These are phyloP conservation scores for Crocidura indochinensis DNA, from an alignment of 2,797 vertebrate species.

Conservation along the genomic window DNA sequence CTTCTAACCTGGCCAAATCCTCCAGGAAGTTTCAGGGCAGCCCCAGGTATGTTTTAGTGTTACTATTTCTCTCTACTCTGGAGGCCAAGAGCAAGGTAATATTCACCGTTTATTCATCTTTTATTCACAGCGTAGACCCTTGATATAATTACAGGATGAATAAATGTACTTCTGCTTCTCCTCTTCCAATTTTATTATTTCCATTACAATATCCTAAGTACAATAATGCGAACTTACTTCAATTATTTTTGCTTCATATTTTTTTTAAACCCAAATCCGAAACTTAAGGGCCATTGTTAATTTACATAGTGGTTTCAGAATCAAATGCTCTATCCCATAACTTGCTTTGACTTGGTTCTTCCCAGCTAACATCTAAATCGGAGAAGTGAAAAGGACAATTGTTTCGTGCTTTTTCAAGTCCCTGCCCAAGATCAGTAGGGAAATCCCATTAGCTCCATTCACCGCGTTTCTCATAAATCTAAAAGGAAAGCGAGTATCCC, in stretches of 20 bases:
- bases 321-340: slow-evolving; percentile 34
- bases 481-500: slow-evolving; percentile 84
- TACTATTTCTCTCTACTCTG: not conserved
- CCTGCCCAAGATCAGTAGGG: slow-evolving; percentile 85
- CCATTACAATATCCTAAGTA: slow-evolving; percentile 39
- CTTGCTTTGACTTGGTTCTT: slow-evolving; percentile 75
- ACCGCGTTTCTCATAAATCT: slow-evolving; percentile 83
- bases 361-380: slow-evolving; percentile 84
- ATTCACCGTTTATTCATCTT: slow-evolving; percentile 18
- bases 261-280: slow-evolving; percentile 23
- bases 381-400: slow-evolving; percentile 87
- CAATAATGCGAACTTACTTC: slow-evolving; percentile 14
- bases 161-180: not conserved
- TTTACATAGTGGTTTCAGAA: slow-evolving; percentile 65
- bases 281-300: slow-evolving; percentile 41
- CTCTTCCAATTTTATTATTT: not conserved
- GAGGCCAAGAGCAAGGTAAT: slow-evolving; percentile 17
- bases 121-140: not conserved
- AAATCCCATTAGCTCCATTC: slow-evolving; percentile 88
- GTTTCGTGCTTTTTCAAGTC: slow-evolving; percentile 84
- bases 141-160: slow-evolving; percentile 22
- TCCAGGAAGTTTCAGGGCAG: not conserved
- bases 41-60: not conserved
- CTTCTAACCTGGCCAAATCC: not conserved
- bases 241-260: slow-evolving; percentile 37